These are phyloP conservation scores for Protodeltote pygarga DNA, from an alignment of 2,888 invertebrate genomes.

Conservation along the genomic window DNA sequence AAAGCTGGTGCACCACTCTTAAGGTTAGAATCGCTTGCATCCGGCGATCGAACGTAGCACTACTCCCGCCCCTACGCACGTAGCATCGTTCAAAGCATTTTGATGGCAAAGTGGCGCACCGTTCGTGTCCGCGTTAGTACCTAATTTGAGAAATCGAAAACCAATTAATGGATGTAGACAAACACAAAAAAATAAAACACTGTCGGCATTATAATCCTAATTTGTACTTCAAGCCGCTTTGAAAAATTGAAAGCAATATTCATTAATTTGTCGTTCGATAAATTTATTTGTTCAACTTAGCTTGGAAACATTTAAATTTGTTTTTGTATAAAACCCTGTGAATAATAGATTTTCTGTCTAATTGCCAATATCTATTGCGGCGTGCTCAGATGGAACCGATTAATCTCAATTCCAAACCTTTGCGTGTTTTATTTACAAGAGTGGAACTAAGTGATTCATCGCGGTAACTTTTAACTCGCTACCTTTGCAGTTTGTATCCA, in stretches of 20 bases:
- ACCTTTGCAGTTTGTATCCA: slow-evolving; percentile 35
- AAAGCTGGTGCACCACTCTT: too few relatives aligned
- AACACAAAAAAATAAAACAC: slow-evolving; percentile 17
- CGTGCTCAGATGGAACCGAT: slow-evolving; percentile 10
- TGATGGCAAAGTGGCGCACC: too few relatives aligned
- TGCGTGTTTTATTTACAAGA: slow-evolving; percentile 38
- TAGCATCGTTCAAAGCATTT: too few relatives aligned
- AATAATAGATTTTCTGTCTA: slow-evolving; percentile 38
- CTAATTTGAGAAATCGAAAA: not conserved
- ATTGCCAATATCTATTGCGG: slow-evolving; percentile 37
- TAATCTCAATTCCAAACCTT: slow-evolving; percentile 30
- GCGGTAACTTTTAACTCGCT: slow-evolving; percentile 33
- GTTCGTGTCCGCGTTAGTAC: too few relatives aligned
- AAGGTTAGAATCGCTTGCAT: too few relatives aligned
- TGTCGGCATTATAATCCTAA: slow-evolving; percentile 22
- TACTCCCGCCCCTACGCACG: too few relatives aligned
- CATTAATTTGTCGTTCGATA: slow-evolving; percentile 44
- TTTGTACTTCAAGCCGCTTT: slow-evolving; percentile 18
- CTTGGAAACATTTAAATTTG: slow-evolving; percentile 20
- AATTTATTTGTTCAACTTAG: slow-evolving; percentile 27
- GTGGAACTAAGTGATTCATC: slow-evolving; percentile 42
- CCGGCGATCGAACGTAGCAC: too few relatives aligned
- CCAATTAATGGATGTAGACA: not conserved
- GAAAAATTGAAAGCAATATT: slow-evolving; percentile 40
- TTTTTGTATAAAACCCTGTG: slow-evolving; percentile 31